A percentile compares a stretch with the other conserved stretches of the same genome.
phyloP scores from a whole-genome alignment of 2,797 vertebrate genomes.

The Ceyx erithaca region DNA sequence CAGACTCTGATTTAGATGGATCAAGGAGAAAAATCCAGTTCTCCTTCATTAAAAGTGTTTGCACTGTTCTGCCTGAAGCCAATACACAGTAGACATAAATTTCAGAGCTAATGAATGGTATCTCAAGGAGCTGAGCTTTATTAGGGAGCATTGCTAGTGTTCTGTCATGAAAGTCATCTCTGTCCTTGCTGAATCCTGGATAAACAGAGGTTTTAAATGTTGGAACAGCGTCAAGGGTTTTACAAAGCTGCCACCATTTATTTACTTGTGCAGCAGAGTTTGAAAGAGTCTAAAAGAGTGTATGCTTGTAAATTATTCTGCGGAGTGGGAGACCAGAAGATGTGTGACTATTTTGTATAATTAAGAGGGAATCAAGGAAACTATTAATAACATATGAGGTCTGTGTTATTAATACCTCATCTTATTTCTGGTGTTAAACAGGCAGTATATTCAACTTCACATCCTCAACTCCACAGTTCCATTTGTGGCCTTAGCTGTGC shows the following conservation, averaged over 20 bases:
- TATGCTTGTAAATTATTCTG: background rate
- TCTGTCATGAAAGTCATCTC: background rate
- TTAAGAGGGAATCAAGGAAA: slow-evolving; percentile 50
- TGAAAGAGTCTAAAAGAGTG: background rate
- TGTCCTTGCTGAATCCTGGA: slow-evolving; percentile 17
- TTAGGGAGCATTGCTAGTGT: background rate
- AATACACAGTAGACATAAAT: slow-evolving; percentile 1
- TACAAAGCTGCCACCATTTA: slow-evolving; percentile 18
- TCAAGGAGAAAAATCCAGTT: slow-evolving; percentile 37
- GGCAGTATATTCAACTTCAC: background rate
- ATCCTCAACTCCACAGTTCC: background rate
- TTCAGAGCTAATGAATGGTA: slow-evolving; percentile 30
- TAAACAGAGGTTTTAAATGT: slow-evolving; percentile 37
- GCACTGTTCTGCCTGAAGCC: slow-evolving; percentile 39
- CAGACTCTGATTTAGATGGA: slow-evolving; percentile 1
- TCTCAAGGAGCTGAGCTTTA: background rate
- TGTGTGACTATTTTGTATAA: background rate
- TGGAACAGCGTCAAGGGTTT: background rate
- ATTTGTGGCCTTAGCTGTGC: background rate
- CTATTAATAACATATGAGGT: slow-evolving; percentile 41
- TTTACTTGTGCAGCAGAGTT: background rate
- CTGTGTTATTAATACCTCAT: background rate
- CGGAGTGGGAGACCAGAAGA: background rate
- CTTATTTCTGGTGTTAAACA: slow-evolving; percentile 12
- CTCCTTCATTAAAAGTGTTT: slow-evolving; percentile 51